Conservation (phyloP, 2,888 invertebrate genomes). For the Nymphalis c-album region DNA sequence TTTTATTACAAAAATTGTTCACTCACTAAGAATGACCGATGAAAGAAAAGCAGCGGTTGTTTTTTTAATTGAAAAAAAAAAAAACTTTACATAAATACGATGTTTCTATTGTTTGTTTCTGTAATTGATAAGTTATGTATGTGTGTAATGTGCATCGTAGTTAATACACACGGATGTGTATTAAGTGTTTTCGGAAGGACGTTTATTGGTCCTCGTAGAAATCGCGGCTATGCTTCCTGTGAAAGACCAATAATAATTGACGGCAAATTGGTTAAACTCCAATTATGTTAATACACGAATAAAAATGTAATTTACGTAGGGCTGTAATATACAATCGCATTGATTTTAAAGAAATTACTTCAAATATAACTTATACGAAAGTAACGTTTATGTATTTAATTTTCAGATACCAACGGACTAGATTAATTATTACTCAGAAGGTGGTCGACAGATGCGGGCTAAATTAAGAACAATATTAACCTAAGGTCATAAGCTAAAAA, state of each 20-base stretch:
- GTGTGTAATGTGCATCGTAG: conserved; percentile 35
- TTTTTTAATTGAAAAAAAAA: no score
- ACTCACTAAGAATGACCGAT: no score
- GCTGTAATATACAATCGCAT: no score
- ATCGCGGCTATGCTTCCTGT: conserved; percentile 50
- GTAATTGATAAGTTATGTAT: conserved; percentile 4
- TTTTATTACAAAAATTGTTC: background rate
- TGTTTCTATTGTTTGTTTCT: background rate
- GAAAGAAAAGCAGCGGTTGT: no score
- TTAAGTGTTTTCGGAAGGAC: conserved; percentile 59
- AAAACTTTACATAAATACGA: no score
- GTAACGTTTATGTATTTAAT: conserved; percentile 11
- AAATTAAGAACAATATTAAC: conserved; percentile 28
- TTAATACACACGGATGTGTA: conserved; percentile 43
- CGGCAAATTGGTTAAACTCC: conserved; percentile 9
- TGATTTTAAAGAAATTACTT: no score
- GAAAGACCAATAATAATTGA: conserved; percentile 27
- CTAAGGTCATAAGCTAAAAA: conserved; percentile 34
- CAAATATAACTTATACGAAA: no score
- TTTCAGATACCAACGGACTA: conserved; percentile 29
- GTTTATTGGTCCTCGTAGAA: conserved; percentile 54
- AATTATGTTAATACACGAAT: background rate
- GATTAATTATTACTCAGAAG: conserved; percentile 26
- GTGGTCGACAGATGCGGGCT: conserved; percentile 40
- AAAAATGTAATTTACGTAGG: no score